These are phyloP conservation scores for Phoxinus dragarum DNA, from an alignment of 2,797 vertebrate species.

Conservation along the genomic window DNA sequence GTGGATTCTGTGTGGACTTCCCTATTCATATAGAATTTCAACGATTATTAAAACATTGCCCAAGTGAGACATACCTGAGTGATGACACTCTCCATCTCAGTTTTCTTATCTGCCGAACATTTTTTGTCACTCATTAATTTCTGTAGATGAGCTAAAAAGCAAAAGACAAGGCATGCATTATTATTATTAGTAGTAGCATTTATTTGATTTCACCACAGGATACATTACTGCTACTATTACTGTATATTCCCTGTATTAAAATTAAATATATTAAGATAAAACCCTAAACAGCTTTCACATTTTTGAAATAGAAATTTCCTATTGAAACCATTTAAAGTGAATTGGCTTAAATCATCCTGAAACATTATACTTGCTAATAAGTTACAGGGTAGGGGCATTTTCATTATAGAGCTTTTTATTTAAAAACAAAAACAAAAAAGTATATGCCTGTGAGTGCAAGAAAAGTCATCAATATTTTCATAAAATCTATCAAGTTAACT, in stretches of 20 bases:
- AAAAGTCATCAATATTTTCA: too few species aligned
- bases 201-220: not conserved
- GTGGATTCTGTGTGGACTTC: not conserved
- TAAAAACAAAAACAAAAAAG: not conserved
- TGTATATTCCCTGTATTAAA: not conserved
- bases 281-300: not conserved
- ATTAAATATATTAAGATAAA: not conserved
- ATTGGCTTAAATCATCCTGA: not conserved
- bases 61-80: conserved; percentile 83
- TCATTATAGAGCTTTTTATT: not conserved
- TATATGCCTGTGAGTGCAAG: not conserved
- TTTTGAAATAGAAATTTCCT: too few species aligned
- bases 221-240: not conserved
- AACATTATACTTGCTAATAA: not conserved
- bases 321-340: not conserved
- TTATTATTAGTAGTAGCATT: not conserved
- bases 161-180: conserved; percentile 2
- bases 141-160: conserved; percentile 89
- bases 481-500: not conserved
- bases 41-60: not conserved
- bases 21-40: not conserved
- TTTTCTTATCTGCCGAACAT: conserved; percentile 89
- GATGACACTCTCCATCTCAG: conserved; percentile 92
- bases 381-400: not conserved
- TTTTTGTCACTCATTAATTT: conserved; percentile 99